Percentiles rank a stretch among this genome's conserved stretches.
These are phyloP conservation scores for Saguinus midas DNA, from an alignment of 2,113 vertebrate species.

Conservation along the genomic window DNA sequence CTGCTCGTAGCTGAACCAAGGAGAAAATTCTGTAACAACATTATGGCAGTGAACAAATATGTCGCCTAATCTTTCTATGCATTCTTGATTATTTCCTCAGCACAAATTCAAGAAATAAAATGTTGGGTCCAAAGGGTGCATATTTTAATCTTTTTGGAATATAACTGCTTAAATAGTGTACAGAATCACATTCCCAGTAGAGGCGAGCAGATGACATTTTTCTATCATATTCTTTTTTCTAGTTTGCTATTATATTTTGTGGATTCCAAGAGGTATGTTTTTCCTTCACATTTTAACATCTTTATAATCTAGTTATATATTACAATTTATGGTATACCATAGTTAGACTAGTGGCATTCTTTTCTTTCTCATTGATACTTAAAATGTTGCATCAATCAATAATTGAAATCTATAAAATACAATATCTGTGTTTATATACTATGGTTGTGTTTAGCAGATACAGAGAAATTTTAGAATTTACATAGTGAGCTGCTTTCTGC, in stretches of 20 bases:
- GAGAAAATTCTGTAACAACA: background rate
- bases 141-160: constrained; percentile 11
- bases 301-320: constrained; percentile 37
- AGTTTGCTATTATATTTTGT: background rate
- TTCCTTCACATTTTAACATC: background rate
- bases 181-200: background rate
- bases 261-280: background rate
- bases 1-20: too few relatives aligned
- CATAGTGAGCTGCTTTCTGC: background rate
- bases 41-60: constrained; percentile 59
- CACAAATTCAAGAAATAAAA: constrained; percentile 54
- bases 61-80: constrained; percentile 51
- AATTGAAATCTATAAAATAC: background rate
- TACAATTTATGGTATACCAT: background rate
- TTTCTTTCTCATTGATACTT: background rate
- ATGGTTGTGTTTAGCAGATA: background rate
- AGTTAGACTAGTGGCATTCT: background rate
- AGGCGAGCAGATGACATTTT: constrained; percentile 21
- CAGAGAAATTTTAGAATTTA: background rate
- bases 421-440: background rate
- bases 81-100: constrained; percentile 61
- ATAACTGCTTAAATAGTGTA: constrained; percentile 30
- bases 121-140: constrained; percentile 52
- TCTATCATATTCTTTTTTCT: background rate
- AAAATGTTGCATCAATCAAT: background rate